A percentile compares a stretch with the other conserved stretches of the same genome.
phyloP scores from a whole-genome alignment of 2,113 vertebrate species.

The Gopherus flavomarginatus region DNA sequence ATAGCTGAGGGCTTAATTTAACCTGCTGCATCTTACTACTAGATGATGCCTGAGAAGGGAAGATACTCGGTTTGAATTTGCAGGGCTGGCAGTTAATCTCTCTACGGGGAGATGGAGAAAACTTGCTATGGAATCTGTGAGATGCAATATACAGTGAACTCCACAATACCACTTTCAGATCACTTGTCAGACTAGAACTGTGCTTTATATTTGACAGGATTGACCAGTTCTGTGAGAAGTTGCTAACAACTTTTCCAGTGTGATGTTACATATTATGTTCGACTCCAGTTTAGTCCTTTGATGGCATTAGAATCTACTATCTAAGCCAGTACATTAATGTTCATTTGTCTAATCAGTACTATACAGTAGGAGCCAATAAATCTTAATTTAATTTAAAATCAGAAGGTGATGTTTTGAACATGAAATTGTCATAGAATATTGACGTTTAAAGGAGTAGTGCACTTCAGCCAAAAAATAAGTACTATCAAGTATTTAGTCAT shows the following conservation, averaged over 20 bases:
- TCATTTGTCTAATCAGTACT: conserved; percentile 26
- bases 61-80: conserved; percentile 15
- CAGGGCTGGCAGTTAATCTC: conserved; percentile 8
- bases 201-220: neutral
- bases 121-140: neutral
- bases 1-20: conserved; percentile 18
- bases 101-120: neutral
- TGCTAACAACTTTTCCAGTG: neutral
- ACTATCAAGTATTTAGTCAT: conserved; percentile 69
- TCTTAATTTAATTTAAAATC: conserved; percentile 61
- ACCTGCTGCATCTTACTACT: conserved; percentile 33
- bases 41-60: conserved; percentile 33
- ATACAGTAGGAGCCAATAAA: conserved; percentile 43
- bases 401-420: conserved; percentile 65
- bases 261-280: neutral
- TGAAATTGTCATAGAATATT: conserved; percentile 68
- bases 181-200: conserved; percentile 13
- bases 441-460: conserved; percentile 53
- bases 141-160: neutral
- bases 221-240: conserved; percentile 7
- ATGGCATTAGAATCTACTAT: neutral
- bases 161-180: neutral
- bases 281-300: neutral
- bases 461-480: conserved; percentile 59
- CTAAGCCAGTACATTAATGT: conserved; percentile 43